Conservation (phyloP, 1,140 invertebrate species). For the Diuraphis noxia region DNA sequence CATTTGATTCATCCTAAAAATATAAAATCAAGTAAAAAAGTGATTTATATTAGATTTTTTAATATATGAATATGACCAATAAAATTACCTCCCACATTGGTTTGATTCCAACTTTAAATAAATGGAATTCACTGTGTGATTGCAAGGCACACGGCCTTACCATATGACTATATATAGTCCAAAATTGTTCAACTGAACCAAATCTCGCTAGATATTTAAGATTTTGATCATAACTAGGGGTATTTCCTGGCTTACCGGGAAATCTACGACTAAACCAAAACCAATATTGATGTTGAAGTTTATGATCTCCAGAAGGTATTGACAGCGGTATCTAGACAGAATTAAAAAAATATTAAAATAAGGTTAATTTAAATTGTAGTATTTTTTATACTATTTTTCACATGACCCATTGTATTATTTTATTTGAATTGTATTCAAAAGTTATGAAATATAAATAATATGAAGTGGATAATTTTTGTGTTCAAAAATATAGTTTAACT, state of each 20-base stretch:
- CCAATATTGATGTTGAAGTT: constrained; percentile 85
- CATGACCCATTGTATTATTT: background rate
- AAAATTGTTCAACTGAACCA: constrained; percentile 94
- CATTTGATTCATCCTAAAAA: constrained; percentile 84
- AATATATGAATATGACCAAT: background rate
- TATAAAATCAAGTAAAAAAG: constrained; percentile 38
- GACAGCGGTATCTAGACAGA: constrained; percentile 65
- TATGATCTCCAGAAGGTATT: constrained; percentile 78
- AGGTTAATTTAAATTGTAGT: background rate
- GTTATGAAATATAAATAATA: background rate
- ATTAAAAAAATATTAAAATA: constrained; percentile 46
- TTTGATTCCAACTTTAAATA: constrained; percentile 98
- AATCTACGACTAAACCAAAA: constrained; percentile 84
- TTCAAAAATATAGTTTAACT: too few relatives aligned
- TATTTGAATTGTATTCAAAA: background rate
- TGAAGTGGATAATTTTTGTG: too few relatives aligned
- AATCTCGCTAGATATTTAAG: constrained; percentile 79
- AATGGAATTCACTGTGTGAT: constrained; percentile 90
- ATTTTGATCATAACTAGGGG: constrained; percentile 74
- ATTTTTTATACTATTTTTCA: too few relatives aligned
- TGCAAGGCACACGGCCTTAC: constrained; percentile 84
- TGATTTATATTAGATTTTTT: background rate
- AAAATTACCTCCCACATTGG: constrained; percentile 60
- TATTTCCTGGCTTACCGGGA: constrained; percentile 69
- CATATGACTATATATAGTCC: constrained; percentile 91